Evolutionary conservation across 2,797 vertebrate species (phyloP).

Genomic region (Onychomys arenicola): DNA sequence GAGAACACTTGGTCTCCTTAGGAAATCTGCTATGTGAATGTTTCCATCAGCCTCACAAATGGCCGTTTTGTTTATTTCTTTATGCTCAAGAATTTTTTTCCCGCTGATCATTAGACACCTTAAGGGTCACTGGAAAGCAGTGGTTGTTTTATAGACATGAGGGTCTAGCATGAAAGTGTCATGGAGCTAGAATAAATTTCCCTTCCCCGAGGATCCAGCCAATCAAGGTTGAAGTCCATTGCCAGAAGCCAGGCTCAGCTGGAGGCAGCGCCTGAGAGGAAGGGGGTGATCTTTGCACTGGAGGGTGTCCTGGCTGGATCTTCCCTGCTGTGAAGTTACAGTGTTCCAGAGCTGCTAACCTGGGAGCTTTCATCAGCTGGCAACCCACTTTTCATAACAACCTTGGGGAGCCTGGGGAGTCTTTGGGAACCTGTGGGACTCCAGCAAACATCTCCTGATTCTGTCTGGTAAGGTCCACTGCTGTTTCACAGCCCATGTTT

Average conservation of each 20-base stretch:
- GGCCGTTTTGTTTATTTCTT: slow-evolving; percentile 8
- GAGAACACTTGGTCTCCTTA: background rate
- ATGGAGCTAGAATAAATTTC: slow-evolving; percentile 61
- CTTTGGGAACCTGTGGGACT: slow-evolving; percentile 42
- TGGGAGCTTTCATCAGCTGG: slow-evolving; percentile 75
- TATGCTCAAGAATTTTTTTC: slow-evolving; percentile 7
- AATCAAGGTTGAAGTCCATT: slow-evolving; percentile 1
- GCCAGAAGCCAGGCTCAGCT: slow-evolving; percentile 43
- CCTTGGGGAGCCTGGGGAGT: slow-evolving; percentile 55
- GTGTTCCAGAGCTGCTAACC: slow-evolving; percentile 48
- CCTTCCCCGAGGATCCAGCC: slow-evolving; percentile 66
- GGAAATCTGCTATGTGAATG: background rate
- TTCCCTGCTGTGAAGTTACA: slow-evolving; percentile 69
- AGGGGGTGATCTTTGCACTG: slow-evolving; percentile 65
- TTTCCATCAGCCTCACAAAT: background rate
- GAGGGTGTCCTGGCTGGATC: slow-evolving; percentile 57
- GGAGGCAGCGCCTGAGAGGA: slow-evolving; percentile 30
- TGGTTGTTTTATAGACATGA: slow-evolving; percentile 61
- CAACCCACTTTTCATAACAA: slow-evolving; percentile 72
- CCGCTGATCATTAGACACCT: slow-evolving; percentile 72
- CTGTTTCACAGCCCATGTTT: slow-evolving; percentile 74
- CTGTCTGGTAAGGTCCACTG: slow-evolving; percentile 47
- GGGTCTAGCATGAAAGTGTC: slow-evolving; percentile 61
- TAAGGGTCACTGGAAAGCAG: slow-evolving; percentile 70
- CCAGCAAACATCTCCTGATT: slow-evolving; percentile 75